Conservation (phyloP, 2,888 invertebrate species). For the Mythimna vitellina region DNA sequence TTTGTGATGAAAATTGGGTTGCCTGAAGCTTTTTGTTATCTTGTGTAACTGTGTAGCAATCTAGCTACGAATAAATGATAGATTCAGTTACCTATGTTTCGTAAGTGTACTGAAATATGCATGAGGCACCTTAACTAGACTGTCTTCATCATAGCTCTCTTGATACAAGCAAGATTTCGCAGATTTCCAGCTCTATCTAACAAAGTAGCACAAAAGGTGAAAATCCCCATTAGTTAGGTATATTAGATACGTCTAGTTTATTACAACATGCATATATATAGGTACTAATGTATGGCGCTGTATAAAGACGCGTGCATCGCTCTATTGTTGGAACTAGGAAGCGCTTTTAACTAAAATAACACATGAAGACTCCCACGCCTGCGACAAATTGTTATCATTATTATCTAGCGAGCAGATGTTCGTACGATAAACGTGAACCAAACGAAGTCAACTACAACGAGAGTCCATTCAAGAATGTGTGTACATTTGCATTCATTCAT, state of each 20-base stretch:
- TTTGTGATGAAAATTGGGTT: constrained; percentile 20
- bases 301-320: constrained; percentile 55
- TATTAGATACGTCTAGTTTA: constrained; percentile 18
- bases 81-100: not conserved
- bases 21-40: constrained; percentile 9
- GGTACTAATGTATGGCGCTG: constrained; percentile 10
- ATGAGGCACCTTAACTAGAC: constrained; percentile 2
- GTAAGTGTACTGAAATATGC: not conserved
- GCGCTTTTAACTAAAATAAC: constrained; percentile 74
- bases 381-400: constrained; percentile 58
- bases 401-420: constrained; percentile 58
- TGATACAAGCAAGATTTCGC: constrained; percentile 27
- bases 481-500: constrained; percentile 65
- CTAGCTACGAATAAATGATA: not conserved
- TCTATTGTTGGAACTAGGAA: constrained; percentile 68
- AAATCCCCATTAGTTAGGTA: constrained; percentile 52
- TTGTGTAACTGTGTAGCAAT: not conserved
- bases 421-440: constrained; percentile 27
- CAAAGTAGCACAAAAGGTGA: constrained; percentile 51
- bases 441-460: constrained; percentile 33
- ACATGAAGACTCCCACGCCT: constrained; percentile 70
- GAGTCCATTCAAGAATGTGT: constrained; percentile 58
- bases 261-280: constrained; percentile 16
- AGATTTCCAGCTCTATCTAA: constrained; percentile 13
- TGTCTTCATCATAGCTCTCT: constrained; percentile 6